Evolutionary conservation across 2,113 vertebrate species (phyloP), one percentile per base, ranked within the genome.

Genomic region (Aspiorhynchus laticeps): DNA sequence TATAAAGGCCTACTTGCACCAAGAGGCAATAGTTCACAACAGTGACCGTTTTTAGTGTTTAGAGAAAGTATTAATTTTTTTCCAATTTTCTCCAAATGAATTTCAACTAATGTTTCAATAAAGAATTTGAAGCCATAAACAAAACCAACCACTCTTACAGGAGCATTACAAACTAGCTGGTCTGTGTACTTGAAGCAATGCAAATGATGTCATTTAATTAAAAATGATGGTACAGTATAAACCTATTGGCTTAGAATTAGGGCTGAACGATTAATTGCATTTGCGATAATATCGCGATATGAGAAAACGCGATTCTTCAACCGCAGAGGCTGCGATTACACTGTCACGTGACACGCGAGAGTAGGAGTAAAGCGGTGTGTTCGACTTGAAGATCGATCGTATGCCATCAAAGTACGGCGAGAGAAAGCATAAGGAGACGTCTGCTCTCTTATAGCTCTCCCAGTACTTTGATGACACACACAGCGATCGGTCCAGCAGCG

Each of bases 1-100:
- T 73, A 51, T 51, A 78, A 78, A 78, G 46, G 46, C 46, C 75
- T 78, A 78, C 48, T 78, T 78, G 46, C 75, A 78, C 75, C 75
- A 78, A 53, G 46, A 31, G 43, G 43, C 46, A 53, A 10, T 78
- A 31, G n/a, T 78, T 41, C 24, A n/a, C 69, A 41, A 6, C 36
- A 73, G 69, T 41, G 73, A 78, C 3, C 43, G 0, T 10, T 76
- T 51, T 77, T 28, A 71, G 28, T 69, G 67, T 33, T 38, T 24
- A 10, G 33, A 41, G 33, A 73, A 24, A 24, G 9, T 14, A 41
- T 73, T 9, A 48, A 4, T 24, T 19, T 38, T 38, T 67, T 26
- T 5, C 0, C 65, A 11, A 67, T 69, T 8, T 69, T 36, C 17
- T 4, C 7, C 7, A 10, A 36, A 71, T 3, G 0, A 71, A 21